A percentile compares a stretch with the other conserved stretches of the same genome.
These are phyloP conservation scores for Sanderia malayensis DNA, from an alignment of 30 jellyfish, hydroid and myxozoan genomes.

Conservation along the genomic window DNA sequence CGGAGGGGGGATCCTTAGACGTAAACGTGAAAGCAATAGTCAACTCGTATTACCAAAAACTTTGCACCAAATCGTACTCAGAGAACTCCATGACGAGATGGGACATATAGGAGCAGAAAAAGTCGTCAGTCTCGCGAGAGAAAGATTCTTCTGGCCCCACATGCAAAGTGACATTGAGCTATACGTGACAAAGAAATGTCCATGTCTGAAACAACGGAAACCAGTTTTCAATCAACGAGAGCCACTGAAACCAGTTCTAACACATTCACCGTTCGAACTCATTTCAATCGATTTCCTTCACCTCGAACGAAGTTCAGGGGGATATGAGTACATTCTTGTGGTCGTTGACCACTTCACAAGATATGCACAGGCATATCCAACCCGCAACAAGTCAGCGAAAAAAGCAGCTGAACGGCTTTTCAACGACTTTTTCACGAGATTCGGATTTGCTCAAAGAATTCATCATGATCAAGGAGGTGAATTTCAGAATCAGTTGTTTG, in stretches of 20 bases:
- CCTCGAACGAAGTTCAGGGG: constrained; percentile 19
- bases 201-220: constrained; percentile 34
- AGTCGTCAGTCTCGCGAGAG: constrained; percentile 29
- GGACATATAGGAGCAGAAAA: constrained; percentile 33
- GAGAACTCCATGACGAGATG: constrained; percentile 36
- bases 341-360: constrained; percentile 31
- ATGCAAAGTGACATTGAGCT: constrained; percentile 34
- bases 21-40: neutral
- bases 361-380: constrained; percentile 41
- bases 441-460: constrained; percentile 26
- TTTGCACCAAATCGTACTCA: neutral
- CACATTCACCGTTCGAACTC: constrained; percentile 21
- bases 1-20: neutral
- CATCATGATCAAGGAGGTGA: constrained; percentile 31
- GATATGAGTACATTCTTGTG: constrained; percentile 33
- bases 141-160: constrained; percentile 43
- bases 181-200: constrained; percentile 17
- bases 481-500: constrained; percentile 13
- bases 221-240: constrained; percentile 38
- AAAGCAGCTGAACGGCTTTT: constrained; percentile 24
- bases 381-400: constrained; percentile 24
- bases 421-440: neutral
- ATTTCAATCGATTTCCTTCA: constrained; percentile 17
- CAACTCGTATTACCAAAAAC: constrained; percentile 19
- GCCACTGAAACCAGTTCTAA: constrained; percentile 5